Evolutionary conservation across 2,113 vertebrate species (phyloP).

Genomic region (Miniopterus natalensis): DNA sequence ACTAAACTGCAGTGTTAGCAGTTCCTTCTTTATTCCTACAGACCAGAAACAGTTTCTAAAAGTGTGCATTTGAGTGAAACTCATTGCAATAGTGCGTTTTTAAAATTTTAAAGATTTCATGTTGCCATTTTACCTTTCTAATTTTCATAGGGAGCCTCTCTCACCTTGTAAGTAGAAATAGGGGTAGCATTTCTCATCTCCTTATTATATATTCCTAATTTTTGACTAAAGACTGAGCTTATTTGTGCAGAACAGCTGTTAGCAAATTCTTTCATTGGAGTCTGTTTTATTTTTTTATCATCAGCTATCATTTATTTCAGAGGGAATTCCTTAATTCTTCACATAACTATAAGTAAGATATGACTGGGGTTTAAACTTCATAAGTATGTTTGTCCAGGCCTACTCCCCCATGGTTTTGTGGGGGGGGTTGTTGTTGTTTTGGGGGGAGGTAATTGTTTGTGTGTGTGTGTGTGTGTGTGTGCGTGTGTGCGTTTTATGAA

Average conservation of each 20-base stretch:
- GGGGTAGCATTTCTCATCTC: neutral
- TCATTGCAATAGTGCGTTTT: neutral
- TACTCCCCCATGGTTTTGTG: neutral
- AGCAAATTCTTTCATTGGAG: neutral
- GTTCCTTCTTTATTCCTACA: neutral
- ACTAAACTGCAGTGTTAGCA: neutral
- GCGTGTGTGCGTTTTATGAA: neutral
- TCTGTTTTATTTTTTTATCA: constrained; percentile 13
- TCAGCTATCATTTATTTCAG: neutral
- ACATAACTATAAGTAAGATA: neutral
- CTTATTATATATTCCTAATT: neutral
- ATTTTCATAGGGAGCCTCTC: neutral
- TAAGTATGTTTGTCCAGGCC: neutral
- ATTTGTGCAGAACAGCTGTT: neutral
- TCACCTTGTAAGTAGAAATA: neutral
- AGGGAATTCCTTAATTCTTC: neutral
- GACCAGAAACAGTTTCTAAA: neutral
- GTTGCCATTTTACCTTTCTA: neutral
- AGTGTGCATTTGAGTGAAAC: neutral
- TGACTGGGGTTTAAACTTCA: constrained; percentile 30
- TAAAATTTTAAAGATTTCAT: neutral
- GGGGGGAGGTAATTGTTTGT: too few relatives aligned
- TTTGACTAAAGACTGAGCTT: neutral
- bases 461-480: too few relatives aligned
- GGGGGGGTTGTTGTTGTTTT: too few relatives aligned